Evolutionary conservation across 2,888 invertebrate species (phyloP), one percentile per base, ranked within the genome.

Genomic region (Sipha maydis): DNA sequence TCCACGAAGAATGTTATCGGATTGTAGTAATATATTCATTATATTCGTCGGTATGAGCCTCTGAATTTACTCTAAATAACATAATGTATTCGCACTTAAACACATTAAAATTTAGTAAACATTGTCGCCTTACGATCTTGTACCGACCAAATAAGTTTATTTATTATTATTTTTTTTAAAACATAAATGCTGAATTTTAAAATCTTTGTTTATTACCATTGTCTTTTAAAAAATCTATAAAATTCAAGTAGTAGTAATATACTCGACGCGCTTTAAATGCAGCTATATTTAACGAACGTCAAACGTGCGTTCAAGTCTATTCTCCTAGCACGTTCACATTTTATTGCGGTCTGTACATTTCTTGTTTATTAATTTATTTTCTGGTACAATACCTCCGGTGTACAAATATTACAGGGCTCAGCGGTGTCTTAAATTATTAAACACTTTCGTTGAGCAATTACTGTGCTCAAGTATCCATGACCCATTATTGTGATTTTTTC

Each of bases 291-390:
- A 80, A 28, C 17, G n/a, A 34, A 54, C 41, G 25, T 21, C 9
- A 8, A 3, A 38, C 61, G 67, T n/a, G 77, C 85, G 69, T 85
- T 85, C 34, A 78, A 85, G 77, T 78, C 69, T 85, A 8, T 75
- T 21, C 38, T 17, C 69, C 48, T 0, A 5, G 54, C 48, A 21
- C 4, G 31, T 14, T 41, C 28, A 28, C 4, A 41, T 48, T 85
- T 76, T 41, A 41, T 9, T 31, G 48, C n/a, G n/a, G 41, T 54
- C 67, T 48, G 19, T 61, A 61, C 25, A 19, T 85, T 61, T 25
- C 3, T 77, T 69, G 7, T 34, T 28, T 73, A 9, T 73, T 80
- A 9, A 21, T 41, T 21, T n/a, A 25, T 71, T 69, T 48, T 48
- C 67, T 3, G 9, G 19, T 61, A 61, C 31, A 41, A 67, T 67